Evolutionary conservation across 1,140 invertebrate genomes (phyloP).

Genomic region (Aphidius ervi): DNA sequence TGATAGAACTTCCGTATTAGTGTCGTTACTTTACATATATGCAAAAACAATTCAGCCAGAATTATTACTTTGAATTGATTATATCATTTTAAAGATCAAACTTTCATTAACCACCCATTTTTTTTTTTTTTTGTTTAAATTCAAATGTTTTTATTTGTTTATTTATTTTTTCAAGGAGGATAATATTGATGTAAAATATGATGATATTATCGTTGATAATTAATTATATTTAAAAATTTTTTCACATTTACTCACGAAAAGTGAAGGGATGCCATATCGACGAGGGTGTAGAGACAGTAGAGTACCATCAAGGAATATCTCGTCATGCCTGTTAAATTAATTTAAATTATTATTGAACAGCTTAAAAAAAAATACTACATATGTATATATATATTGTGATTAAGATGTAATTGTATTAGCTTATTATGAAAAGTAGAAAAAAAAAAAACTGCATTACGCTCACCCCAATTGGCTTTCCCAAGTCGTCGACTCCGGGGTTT

Average conservation of each 20-base stretch:
- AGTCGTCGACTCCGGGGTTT: slow-evolving; percentile 20
- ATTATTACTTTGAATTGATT: too few species aligned
- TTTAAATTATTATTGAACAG: neutral
- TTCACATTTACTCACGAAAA: slow-evolving; percentile 47
- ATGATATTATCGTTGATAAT: slow-evolving; percentile 17
- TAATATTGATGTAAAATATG: too few species aligned
- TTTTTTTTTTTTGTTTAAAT: too few species aligned
- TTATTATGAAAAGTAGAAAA: neutral
- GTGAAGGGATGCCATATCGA: slow-evolving; percentile 47
- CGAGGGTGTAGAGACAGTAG: slow-evolving; percentile 49
- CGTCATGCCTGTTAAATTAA: slow-evolving; percentile 44
- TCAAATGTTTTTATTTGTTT: too few species aligned
- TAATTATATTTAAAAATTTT: slow-evolving; percentile 1
- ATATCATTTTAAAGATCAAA: too few species aligned
- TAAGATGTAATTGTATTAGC: slow-evolving; percentile 4
- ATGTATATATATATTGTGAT: neutral
- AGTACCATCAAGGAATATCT: slow-evolving; percentile 48
- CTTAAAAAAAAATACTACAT: neutral
- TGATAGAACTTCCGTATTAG: too few species aligned
- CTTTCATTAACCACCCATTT: too few species aligned
- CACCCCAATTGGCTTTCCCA: slow-evolving; percentile 26
- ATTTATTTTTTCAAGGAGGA: too few species aligned
- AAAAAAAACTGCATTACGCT: neutral
- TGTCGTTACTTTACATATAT: too few species aligned
- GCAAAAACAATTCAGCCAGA: too few species aligned